Base-by-base conservation (phyloP, 1,140 invertebrate genomes). In the Leptinotarsa defecta region DNA sequence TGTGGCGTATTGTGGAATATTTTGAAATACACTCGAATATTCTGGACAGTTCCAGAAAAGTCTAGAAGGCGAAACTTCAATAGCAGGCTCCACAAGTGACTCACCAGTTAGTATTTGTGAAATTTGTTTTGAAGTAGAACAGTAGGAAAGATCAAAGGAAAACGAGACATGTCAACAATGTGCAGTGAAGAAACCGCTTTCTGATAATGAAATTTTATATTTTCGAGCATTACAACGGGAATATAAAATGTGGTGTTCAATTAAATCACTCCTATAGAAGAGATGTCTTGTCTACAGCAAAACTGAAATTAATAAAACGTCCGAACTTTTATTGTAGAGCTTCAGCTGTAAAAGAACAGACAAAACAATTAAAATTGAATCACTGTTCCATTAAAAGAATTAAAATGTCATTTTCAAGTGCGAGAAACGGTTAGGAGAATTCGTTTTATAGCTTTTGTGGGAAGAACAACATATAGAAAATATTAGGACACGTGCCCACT, bases 351-450 rank as follows among this genome's bases (percentile, higher is more conserved):
- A 19, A 6, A 57, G n/a, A 15, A 57, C 52, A 57, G 52, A 57
- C 52, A 57, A 17, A 57, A 57, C n/a, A 57, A 57, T 57, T 57
- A 57, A 57, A 57, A 57, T 57, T 57, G 52, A 57, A 57, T 57
- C 52, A 17, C 52, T 57, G 15, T 57, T 57, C 52, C 52, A 57
- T 57, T 57, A 19, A 57, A 19, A 19, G 52, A 57, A 57, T 57
- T 19, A 57, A 57, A 57, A 57, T 57, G 52, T 57, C 52, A 57
- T 15, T 57, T 15, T 57, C 17, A 57, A 57, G 52, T 57, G n/a
- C 52, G n/a, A n/a, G 52, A n/a, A 57, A 57, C 34, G 34, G 34
- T 34, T 8, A 34, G 13, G n/a, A 57, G n/a, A 57, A 4, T 57
- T 57, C 13, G n/a, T 57, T 57, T 57, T n/a, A 57, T 57, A 57